Base-by-base conservation (phyloP, 2,797 vertebrate species). In the Takifugu ocellatus region DNA sequence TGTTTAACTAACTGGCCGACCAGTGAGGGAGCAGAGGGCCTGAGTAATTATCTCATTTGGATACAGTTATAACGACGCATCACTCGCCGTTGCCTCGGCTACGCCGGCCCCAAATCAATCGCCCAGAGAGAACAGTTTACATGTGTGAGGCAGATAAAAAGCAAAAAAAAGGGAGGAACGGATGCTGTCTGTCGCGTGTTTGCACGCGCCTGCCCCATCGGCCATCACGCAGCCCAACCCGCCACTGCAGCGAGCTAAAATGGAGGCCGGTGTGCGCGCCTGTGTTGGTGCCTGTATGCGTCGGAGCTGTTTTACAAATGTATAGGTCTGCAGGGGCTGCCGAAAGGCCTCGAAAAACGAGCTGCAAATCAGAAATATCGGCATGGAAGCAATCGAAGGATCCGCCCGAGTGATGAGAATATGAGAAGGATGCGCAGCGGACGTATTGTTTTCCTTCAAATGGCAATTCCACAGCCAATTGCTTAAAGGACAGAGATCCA, bases 31-130 rank as follows among this genome's bases (percentile, higher is more conserved):
- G 75, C 77, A 77, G 67, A 77, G 70, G 83, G 84, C 74, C 74
- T 64, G 72, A 90, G 85, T 89, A 83, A 92, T 90, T 84, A 88
- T 84, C 81, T 90, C 75, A 84, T 88, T 80, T 80, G 72, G 83
- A 83, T 85, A 83, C 84, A 83, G 84, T 85, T 79, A 85, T 76
- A 82, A 82, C 67, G 56, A 76, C 68, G 78, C 82, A 77, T 84
- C 82, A 79, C 77, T 85, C 79, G 78, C 72, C 47, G 70, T 67
- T 72, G 54, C 68, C 65, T 55, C 24, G 44, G 55, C 70, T 68
- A 69, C 75, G 64, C 77, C 51, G 25, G 27, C 58, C 67, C 75
- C 9, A 53, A 71, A 85, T 87, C 86, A 84, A 83, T 88, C 78
- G 64, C 14, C 14, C 42, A 1, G 48, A 6, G 16, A 44, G 43